phyloP scores from a whole-genome alignment of 1,140 invertebrate genomes.

The Aradophagus sp. region DNA sequence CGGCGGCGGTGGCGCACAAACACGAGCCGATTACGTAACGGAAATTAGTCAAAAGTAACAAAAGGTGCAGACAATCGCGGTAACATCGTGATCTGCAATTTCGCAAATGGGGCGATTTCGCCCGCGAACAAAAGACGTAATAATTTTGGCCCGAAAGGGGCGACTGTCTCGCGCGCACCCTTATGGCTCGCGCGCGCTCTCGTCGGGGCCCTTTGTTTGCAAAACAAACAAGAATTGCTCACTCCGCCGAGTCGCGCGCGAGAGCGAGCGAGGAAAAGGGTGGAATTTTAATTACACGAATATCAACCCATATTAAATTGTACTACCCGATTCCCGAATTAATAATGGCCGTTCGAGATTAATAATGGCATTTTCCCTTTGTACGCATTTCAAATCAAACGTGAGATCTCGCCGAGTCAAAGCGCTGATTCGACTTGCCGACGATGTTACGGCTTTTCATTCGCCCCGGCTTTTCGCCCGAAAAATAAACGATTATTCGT shows the following conservation, averaged over 20 bases:
- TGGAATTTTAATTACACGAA: slow-evolving; percentile 73
- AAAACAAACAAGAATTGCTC: slow-evolving; percentile 74
- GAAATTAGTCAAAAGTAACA: slow-evolving; percentile 73
- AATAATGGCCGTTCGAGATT: slow-evolving; percentile 57
- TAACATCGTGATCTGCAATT: slow-evolving; percentile 73
- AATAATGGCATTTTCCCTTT: slow-evolving; percentile 54
- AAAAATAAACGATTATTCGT: no score
- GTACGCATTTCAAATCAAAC: slow-evolving; percentile 47
- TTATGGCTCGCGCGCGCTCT: slow-evolving; percentile 34
- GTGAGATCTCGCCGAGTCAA: slow-evolving; percentile 47
- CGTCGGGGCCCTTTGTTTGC: slow-evolving; percentile 72
- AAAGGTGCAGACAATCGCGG: slow-evolving; percentile 67
- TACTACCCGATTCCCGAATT: slow-evolving; percentile 61
- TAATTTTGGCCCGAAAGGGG: slow-evolving; percentile 70
- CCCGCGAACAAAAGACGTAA: slow-evolving; percentile 74
- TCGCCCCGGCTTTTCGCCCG: no score
- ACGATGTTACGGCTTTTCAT: neutral
- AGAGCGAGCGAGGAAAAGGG: slow-evolving; percentile 55
- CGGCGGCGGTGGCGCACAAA: no score
- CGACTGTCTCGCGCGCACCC: slow-evolving; percentile 43
- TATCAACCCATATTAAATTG: slow-evolving; percentile 66
- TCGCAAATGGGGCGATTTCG: slow-evolving; percentile 72
- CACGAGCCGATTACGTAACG: slow-evolving; percentile 62
- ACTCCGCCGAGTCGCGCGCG: slow-evolving; percentile 59
- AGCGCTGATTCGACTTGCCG: slow-evolving; percentile 4